Percentiles rank a stretch among this genome's conserved stretches.
phyloP scores from a whole-genome alignment of 2,113 vertebrate genomes.

The Brienomyrus brachyistius region DNA sequence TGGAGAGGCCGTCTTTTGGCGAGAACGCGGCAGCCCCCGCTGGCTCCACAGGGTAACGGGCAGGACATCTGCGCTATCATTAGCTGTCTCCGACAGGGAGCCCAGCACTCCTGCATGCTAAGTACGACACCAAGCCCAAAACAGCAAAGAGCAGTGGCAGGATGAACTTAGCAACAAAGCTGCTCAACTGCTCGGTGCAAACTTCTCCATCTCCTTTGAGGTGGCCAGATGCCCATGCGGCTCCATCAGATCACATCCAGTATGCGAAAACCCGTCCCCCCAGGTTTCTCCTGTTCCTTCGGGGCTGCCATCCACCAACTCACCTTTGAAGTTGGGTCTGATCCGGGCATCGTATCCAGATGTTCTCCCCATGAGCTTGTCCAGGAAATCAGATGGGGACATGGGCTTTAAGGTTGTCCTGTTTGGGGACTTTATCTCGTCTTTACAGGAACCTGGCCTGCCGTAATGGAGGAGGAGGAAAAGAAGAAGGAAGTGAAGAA shows the following conservation, averaged over 20 bases:
- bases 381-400: slow-evolving; percentile 91
- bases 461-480: slow-evolving; percentile 23
- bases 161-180: background rate
- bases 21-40: background rate
- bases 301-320: background rate
- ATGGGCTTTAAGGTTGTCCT: slow-evolving; percentile 58
- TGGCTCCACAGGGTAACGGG: background rate
- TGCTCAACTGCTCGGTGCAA: background rate
- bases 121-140: background rate
- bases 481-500: slow-evolving; percentile 3
- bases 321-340: slow-evolving; percentile 95
- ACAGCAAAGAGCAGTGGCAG: background rate
- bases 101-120: background rate
- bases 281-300: background rate
- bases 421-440: slow-evolving; percentile 72
- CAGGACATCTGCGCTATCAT: background rate
- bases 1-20: background rate
- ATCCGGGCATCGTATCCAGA: slow-evolving; percentile 90
- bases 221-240: background rate
- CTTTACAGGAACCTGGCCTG: slow-evolving; percentile 78
- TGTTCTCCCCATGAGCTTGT: slow-evolving; percentile 89
- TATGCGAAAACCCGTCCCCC: background rate
- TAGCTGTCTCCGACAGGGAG: background rate
- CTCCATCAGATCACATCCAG: background rate
- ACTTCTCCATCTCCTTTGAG: background rate